A percentile compares a stretch with the other conserved stretches of the same genome.
Conservation (phyloP, 2,113 vertebrate species). For the Excalfactoria chinensis region DNA sequence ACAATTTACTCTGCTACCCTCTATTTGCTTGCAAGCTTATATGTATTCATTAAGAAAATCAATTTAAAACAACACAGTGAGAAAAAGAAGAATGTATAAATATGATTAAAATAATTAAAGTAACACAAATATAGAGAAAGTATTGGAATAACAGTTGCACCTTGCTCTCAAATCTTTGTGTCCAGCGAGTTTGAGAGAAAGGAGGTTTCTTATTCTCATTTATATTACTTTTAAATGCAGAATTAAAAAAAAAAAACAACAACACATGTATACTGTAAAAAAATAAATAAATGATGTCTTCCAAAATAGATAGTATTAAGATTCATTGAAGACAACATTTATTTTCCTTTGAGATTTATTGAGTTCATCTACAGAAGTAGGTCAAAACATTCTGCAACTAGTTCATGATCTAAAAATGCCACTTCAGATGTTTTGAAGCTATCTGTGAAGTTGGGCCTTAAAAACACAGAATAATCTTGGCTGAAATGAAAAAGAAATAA, state of each 20-base stretch:
- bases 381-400: slow-evolving; percentile 29
- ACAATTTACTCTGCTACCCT: not conserved
- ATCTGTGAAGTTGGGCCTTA: not conserved
- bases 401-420: slow-evolving; percentile 32
- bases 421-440: slow-evolving; percentile 17
- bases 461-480: not conserved
- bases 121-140: not conserved
- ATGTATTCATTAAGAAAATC: slow-evolving; percentile 1
- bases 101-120: not conserved
- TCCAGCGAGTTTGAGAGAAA: not conserved
- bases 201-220: not conserved
- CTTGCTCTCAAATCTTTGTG: not conserved
- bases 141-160: not conserved
- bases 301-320: not conserved
- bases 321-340: not conserved
- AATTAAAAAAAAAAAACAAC: not conserved
- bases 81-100: not conserved
- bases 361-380: slow-evolving; percentile 16
- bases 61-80: not conserved
- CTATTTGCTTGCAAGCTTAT: not conserved
- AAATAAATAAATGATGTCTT: not conserved
- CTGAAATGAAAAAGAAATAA: not conserved
- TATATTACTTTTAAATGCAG: not conserved
- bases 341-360: slow-evolving; percentile 3
- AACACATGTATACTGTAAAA: not conserved